phyloP scores from a whole-genome alignment of 2,888 invertebrate species.

The Byasa hedistus region DNA sequence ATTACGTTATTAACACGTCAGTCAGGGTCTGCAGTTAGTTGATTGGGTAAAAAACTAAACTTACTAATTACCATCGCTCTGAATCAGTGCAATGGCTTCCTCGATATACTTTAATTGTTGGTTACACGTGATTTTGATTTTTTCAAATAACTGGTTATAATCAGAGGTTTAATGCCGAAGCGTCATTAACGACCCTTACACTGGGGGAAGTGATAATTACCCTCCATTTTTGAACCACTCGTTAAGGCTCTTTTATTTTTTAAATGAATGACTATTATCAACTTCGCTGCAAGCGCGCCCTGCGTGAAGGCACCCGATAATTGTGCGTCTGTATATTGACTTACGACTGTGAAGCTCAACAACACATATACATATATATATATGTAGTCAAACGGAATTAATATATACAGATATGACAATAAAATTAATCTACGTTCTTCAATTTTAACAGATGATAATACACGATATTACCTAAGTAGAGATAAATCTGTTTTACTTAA shows the following conservation, averaged over 20 bases:
- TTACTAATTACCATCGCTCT: constrained; percentile 34
- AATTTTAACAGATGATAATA: neutral
- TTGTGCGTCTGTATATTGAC: constrained; percentile 9
- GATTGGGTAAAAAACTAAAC: constrained; percentile 59
- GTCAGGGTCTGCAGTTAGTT: constrained; percentile 49
- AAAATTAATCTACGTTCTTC: neutral
- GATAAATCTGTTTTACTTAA: too few species aligned
- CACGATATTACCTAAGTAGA: too few species aligned
- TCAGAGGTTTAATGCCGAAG: constrained; percentile 49
- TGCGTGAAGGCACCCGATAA: constrained; percentile 26
- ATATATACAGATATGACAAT: neutral
- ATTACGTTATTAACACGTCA: constrained; percentile 71
- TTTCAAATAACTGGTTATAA: constrained; percentile 7
- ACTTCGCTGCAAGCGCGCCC: constrained; percentile 12
- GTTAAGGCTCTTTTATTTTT: constrained; percentile 58
- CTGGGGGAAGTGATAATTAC: constrained; percentile 62
- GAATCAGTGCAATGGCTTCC: constrained; percentile 4
- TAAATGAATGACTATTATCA: constrained; percentile 35
- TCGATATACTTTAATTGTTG: constrained; percentile 14
- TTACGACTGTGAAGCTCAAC: neutral
- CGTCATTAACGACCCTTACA: constrained; percentile 49
- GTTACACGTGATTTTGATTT: constrained; percentile 14
- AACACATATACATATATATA: too few species aligned
- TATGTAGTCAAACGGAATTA: neutral
- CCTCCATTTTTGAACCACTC: constrained; percentile 40